These are phyloP conservation scores for Enteromius trimaculatus DNA, from an alignment of 2,797 vertebrate species.

Conservation along the genomic window DNA sequence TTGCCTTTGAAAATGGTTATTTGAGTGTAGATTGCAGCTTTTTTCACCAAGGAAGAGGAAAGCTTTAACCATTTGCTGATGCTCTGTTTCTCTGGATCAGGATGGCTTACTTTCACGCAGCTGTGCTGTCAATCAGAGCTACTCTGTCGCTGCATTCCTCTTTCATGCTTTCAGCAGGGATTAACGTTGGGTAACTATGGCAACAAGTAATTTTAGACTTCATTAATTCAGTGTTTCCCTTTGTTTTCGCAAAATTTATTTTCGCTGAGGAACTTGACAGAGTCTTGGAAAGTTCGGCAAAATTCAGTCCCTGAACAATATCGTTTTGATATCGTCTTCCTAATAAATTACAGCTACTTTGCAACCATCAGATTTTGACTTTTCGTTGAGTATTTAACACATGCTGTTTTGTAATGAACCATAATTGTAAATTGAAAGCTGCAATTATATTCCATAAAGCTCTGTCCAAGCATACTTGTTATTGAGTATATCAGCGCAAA, in stretches of 20 bases:
- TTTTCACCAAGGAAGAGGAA: constrained; percentile 32
- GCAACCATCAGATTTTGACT: neutral
- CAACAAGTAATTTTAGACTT: constrained; percentile 72
- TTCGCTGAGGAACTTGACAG: constrained; percentile 51
- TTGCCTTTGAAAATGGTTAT: constrained; percentile 54
- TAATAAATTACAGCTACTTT: neutral
- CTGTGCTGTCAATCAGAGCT: constrained; percentile 66
- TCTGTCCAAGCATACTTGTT: neutral
- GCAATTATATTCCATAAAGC: neutral
- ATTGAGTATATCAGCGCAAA: neutral
- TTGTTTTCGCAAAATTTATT: constrained; percentile 62
- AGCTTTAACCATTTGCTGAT: constrained; percentile 5
- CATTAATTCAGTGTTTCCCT: constrained; percentile 65
- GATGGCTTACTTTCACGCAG: constrained; percentile 40
- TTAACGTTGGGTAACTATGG: constrained; percentile 73
- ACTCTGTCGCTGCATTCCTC: constrained; percentile 55
- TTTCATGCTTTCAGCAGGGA: constrained; percentile 66
- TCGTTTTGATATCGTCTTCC: neutral
- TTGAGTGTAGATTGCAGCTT: constrained; percentile 16
- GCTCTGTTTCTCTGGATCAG: constrained; percentile 38
- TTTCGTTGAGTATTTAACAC: neutral
- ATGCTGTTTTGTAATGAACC: neutral
- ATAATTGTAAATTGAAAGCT: neutral
- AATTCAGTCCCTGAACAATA: neutral
- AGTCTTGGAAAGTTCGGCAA: neutral